Percentiles rank a stretch among this genome's conserved stretches.
phyloP scores from a whole-genome alignment of 2,888 invertebrate genomes.

The Drosophila prolongata region DNA sequence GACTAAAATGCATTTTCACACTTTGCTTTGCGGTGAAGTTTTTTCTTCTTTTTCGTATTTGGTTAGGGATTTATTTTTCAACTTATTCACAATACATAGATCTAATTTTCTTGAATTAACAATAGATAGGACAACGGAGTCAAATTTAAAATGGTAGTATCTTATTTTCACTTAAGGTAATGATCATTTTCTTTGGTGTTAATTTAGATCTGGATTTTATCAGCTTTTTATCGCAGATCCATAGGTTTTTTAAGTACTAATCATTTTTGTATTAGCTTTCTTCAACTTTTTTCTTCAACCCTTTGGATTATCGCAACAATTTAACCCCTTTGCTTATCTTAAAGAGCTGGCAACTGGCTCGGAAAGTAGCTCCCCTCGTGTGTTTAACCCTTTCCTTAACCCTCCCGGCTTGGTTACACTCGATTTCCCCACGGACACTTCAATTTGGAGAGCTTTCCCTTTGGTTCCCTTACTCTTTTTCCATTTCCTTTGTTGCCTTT shows the following conservation, averaged over 20 bases:
- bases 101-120: not conserved
- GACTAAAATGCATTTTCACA: slow-evolving; percentile 20
- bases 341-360: slow-evolving; percentile 20
- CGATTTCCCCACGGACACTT: slow-evolving; percentile 49
- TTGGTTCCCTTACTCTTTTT: slow-evolving; percentile 1
- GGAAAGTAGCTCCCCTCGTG: slow-evolving; percentile 4
- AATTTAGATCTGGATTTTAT: too few species aligned
- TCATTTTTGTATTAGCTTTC: not conserved
- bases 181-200: not conserved
- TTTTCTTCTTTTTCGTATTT: not conserved
- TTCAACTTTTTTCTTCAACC: too few species aligned
- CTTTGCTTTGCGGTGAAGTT: slow-evolving; percentile 1
- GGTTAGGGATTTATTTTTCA: slow-evolving; percentile 1
- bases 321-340: slow-evolving; percentile 13
- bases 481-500: slow-evolving; percentile 50
- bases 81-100: slow-evolving; percentile 1
- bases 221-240: too few species aligned
- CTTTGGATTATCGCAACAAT: slow-evolving; percentile 2
- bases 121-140: not conserved
- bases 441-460: slow-evolving; percentile 23
- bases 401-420: slow-evolving; percentile 39
- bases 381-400: slow-evolving; percentile 8
- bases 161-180: not conserved
- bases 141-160: not conserved
- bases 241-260: too few species aligned